Conservation (phyloP, 2,113 vertebrate genomes). For the Raja brachyura region DNA sequence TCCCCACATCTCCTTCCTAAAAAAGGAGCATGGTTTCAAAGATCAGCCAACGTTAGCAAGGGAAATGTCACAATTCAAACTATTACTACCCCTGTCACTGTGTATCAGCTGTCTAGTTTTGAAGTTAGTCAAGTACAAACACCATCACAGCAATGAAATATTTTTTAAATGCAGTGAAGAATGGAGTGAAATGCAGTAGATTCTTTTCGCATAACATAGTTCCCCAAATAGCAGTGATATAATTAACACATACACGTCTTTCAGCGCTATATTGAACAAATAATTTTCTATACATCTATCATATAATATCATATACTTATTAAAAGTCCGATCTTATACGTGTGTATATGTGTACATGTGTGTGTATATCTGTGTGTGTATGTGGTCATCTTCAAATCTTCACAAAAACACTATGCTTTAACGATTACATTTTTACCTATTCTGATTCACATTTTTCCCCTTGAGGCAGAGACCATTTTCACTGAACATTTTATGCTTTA, state of each 20-base stretch:
- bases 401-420: too few species aligned
- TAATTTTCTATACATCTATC: not conserved
- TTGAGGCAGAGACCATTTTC: too few species aligned
- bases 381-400: too few species aligned
- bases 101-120: not conserved
- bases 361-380: too few species aligned
- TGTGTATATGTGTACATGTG: too few species aligned
- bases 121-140: not conserved
- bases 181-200: not conserved
- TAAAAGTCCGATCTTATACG: too few species aligned
- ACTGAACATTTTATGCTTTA: too few species aligned
- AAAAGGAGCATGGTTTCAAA: not conserved
- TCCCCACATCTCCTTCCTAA: too few species aligned
- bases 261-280: not conserved
- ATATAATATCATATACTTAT: too few species aligned
- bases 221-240: not conserved
- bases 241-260: not conserved
- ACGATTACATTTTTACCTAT: too few species aligned
- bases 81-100: not conserved
- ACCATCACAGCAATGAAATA: not conserved
- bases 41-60: not conserved
- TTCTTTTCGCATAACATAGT: not conserved
- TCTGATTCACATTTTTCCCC: too few species aligned
- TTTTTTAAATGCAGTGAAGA: not conserved
- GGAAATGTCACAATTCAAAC: not conserved